Evolutionary conservation across 2,797 vertebrate species (phyloP).

Genomic region (Sus cebifrons): DNA sequence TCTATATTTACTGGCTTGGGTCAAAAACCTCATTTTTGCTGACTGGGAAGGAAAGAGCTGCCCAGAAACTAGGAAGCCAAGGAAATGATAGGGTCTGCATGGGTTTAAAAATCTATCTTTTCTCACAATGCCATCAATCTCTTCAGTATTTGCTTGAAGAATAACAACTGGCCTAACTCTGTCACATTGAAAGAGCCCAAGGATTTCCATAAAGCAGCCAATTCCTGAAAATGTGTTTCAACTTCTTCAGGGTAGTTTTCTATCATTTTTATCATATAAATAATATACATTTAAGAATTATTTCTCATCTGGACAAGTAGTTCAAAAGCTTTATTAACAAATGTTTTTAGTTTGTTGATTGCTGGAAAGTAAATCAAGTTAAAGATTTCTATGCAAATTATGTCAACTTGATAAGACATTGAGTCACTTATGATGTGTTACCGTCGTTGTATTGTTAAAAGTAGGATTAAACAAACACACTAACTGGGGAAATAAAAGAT

Average conservation of each 20-base stretch:
- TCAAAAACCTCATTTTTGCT: neutral
- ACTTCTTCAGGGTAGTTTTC: constrained; percentile 1
- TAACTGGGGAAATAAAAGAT: constrained; percentile 20
- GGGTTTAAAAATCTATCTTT: neutral
- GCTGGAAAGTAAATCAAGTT: constrained; percentile 37
- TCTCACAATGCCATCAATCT: neutral
- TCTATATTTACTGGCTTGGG: neutral
- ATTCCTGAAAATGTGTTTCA: constrained; percentile 4
- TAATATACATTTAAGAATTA: constrained; percentile 19
- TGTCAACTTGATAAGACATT: constrained; percentile 23
- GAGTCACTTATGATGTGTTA: neutral
- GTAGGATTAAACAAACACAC: neutral
- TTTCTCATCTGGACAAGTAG: neutral
- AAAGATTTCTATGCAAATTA: constrained; percentile 33
- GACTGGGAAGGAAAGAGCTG: neutral
- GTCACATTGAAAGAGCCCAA: neutral
- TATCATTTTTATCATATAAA: constrained; percentile 47
- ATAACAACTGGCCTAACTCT: neutral
- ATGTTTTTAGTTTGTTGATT: constrained; percentile 42
- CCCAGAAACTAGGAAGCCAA: neutral
- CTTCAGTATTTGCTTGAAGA: neutral
- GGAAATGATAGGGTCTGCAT: neutral
- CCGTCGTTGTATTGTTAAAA: neutral
- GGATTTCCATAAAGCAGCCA: neutral
- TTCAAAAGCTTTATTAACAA: constrained; percentile 54